These are phyloP conservation scores for Ferrisia virgata DNA, from an alignment of 2,888 invertebrate genomes.

Conservation along the genomic window DNA sequence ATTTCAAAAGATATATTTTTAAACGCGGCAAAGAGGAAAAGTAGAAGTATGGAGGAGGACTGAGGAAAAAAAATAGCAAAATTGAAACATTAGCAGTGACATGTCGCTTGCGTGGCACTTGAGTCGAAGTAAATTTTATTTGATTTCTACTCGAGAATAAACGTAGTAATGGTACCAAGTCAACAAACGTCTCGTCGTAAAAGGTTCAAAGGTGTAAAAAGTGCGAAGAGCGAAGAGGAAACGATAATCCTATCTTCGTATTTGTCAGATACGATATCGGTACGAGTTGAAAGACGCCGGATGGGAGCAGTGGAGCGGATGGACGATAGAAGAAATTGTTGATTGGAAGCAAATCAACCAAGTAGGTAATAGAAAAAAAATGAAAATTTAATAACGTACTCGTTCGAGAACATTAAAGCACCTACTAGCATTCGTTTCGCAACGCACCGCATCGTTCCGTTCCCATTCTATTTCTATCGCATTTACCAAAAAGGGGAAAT, in stretches of 20 bases:
- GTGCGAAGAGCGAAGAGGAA: neutral
- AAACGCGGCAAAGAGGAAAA: neutral
- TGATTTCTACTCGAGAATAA: constrained; percentile 23
- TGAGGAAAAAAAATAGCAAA: neutral
- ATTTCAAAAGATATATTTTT: neutral
- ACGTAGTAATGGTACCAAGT: neutral
- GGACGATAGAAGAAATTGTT: neutral
- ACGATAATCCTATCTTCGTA: constrained; percentile 5
- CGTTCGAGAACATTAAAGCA: constrained; percentile 12
- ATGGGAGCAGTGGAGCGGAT: neutral
- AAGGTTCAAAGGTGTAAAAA: neutral
- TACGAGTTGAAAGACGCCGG: neutral
- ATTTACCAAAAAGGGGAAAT: constrained; percentile 1
- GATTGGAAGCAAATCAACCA: constrained; percentile 13
- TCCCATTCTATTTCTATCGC: neutral
- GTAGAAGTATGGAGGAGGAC: too few species aligned
- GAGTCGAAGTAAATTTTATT: constrained; percentile 8
- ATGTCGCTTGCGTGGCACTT: neutral
- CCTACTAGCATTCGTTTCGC: neutral
- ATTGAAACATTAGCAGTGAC: neutral
- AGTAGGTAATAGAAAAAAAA: constrained; percentile 22
- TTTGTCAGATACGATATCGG: neutral
- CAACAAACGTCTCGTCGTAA: neutral
- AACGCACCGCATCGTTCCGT: neutral
- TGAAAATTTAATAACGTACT: constrained; percentile 22